phyloP scores from a whole-genome alignment of 1,140 invertebrate genomes.

The Himalopsyche phryganea region DNA sequence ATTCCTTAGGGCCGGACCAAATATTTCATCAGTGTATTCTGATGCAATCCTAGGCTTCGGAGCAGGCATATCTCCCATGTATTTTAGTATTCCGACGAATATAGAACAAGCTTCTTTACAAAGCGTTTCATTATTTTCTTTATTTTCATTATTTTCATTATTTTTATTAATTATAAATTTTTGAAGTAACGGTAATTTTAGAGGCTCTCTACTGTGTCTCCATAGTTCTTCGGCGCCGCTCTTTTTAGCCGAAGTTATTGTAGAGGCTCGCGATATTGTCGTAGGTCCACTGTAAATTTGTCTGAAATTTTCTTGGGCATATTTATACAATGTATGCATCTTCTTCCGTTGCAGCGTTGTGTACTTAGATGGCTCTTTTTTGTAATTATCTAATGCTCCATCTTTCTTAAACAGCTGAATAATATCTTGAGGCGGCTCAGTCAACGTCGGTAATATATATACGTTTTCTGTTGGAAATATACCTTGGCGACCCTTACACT shows the following conservation, averaged over 20 bases:
- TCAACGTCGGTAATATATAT: conserved; percentile 81
- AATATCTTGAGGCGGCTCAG: conserved; percentile 63
- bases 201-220: conserved; percentile 78
- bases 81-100: conserved; percentile 84
- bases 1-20: conserved; percentile 73
- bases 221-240: conserved; percentile 66
- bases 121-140: conserved; percentile 69
- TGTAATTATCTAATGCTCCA: conserved; percentile 44
- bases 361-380: conserved; percentile 46
- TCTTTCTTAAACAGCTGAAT: conserved; percentile 59
- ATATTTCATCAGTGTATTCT: conserved; percentile 88
- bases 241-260: conserved; percentile 61
- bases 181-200: conserved; percentile 82
- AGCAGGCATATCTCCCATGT: conserved; percentile 91
- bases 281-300: conserved; percentile 46
- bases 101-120: conserved; percentile 70
- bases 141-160: too few species aligned
- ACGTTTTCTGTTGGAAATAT: conserved; percentile 85
- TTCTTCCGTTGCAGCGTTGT: conserved; percentile 60
- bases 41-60: conserved; percentile 63
- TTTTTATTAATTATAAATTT: conserved; percentile 66
- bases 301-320: conserved; percentile 79
- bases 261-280: conserved; percentile 61
- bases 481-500: conserved; percentile 67
- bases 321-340: conserved; percentile 78